These are phyloP conservation scores for Drosophila ezoana DNA, from an alignment of 2,888 invertebrate genomes.

Conservation along the genomic window DNA sequence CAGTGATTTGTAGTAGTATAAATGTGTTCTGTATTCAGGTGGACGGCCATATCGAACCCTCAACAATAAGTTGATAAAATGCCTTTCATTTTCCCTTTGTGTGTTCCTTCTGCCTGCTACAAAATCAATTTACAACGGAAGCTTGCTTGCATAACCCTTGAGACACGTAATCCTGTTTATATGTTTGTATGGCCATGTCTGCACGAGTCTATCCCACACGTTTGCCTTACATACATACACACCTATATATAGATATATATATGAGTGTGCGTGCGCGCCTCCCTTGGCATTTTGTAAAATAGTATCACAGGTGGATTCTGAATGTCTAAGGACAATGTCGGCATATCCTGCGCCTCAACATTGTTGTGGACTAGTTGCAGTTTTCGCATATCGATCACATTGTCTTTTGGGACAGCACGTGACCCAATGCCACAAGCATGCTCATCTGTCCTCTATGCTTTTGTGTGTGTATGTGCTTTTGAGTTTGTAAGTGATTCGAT, in stretches of 20 bases:
- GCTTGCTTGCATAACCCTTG: slow-evolving; percentile 76
- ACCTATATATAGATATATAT: not conserved
- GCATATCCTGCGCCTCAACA: slow-evolving; percentile 49
- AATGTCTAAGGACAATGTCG: slow-evolving; percentile 72
- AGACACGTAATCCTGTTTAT: slow-evolving; percentile 73
- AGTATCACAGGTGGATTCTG: slow-evolving; percentile 58
- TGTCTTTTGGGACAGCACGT: slow-evolving; percentile 61
- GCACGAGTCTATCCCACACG: slow-evolving; percentile 15
- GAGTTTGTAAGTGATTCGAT: slow-evolving; percentile 57
- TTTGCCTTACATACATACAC: not conserved
- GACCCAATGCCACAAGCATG: slow-evolving; percentile 36
- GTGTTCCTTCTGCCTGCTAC: slow-evolving; percentile 57
- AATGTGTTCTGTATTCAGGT: slow-evolving; percentile 15
- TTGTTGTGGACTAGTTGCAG: slow-evolving; percentile 52
- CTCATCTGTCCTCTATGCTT: not conserved
- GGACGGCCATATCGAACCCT: slow-evolving; percentile 36
- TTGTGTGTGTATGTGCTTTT: slow-evolving; percentile 14
- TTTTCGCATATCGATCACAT: slow-evolving; percentile 73
- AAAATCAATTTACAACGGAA: slow-evolving; percentile 76
- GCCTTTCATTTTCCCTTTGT: slow-evolving; percentile 63
- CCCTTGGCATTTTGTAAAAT: slow-evolving; percentile 64
- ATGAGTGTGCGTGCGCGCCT: slow-evolving; percentile 30
- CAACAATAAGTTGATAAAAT: slow-evolving; percentile 70
- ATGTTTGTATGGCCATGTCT: slow-evolving; percentile 35
- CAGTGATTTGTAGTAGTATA: slow-evolving; percentile 21